These are phyloP conservation scores for Cryptocephalus moraei DNA, from an alignment of 2,888 invertebrate species.

Conservation along the genomic window DNA sequence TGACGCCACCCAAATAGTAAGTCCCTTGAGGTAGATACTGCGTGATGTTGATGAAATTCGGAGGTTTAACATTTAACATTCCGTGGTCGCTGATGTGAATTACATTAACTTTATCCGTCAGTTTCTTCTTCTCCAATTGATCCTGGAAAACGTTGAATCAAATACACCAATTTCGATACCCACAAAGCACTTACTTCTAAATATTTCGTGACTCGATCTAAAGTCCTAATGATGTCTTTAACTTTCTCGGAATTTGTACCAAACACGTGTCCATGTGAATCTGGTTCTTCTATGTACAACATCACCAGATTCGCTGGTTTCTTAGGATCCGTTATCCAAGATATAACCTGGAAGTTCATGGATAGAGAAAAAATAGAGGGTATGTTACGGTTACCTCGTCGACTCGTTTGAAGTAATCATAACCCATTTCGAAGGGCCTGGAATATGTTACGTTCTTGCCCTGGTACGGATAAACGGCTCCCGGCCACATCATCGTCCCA, in stretches of 20 bases:
- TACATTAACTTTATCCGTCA: conserved; percentile 49
- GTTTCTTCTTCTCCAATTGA: conserved; percentile 40
- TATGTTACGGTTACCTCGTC: conserved; percentile 36
- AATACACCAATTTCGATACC: background rate
- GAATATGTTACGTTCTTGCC: conserved; percentile 39
- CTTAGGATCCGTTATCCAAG: conserved; percentile 47
- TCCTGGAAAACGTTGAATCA: conserved; percentile 23
- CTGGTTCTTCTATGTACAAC: conserved; percentile 63
- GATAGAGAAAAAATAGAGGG: background rate
- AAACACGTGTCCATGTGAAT: conserved; percentile 49
- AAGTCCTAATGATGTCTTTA: conserved; percentile 34
- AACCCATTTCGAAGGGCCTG: conserved; percentile 33
- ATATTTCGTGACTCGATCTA: conserved; percentile 48
- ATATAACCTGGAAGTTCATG: conserved; percentile 35
- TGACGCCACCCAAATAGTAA: conserved; percentile 42
- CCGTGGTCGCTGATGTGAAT: conserved; percentile 68
- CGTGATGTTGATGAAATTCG: conserved; percentile 46
- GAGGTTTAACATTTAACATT: conserved; percentile 46
- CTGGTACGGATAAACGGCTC: conserved; percentile 44
- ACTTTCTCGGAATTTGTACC: conserved; percentile 43
- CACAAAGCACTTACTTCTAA: conserved; percentile 34
- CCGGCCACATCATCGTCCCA: conserved; percentile 65
- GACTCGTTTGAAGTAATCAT: conserved; percentile 44
- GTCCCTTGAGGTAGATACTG: conserved; percentile 40
- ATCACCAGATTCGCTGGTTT: conserved; percentile 59